Conservation (phyloP, 1,140 invertebrate species). For the Nomia melanderi region DNA sequence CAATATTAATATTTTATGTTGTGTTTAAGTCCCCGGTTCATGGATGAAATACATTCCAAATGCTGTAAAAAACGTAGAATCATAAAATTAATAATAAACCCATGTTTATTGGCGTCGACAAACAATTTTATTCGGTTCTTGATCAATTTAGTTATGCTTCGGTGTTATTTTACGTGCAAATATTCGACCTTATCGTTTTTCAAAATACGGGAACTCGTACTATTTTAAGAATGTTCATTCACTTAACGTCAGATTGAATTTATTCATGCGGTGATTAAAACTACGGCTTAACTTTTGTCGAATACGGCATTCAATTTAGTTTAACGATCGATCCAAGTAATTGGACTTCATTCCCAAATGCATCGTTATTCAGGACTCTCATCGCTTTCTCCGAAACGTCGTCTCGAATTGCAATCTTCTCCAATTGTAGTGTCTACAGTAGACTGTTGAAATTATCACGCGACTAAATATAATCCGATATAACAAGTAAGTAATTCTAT, state of each 20-base stretch:
- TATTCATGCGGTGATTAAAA: not conserved
- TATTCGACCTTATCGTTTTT: not conserved
- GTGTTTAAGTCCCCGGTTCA: no score
- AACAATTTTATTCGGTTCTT: no score
- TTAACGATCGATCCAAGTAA: slow-evolving; percentile 7
- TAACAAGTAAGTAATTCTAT: not conserved
- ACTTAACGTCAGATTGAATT: not conserved
- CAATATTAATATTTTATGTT: no score
- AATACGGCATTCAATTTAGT: not conserved
- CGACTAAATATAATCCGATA: not conserved
- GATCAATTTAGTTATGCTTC: no score
- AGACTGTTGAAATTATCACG: not conserved
- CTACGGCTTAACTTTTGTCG: not conserved
- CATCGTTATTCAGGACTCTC: slow-evolving; percentile 4
- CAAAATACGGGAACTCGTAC: not conserved
- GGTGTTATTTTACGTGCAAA: no score
- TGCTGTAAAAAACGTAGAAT: no score
- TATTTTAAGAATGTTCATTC: not conserved
- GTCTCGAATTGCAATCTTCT: not conserved
- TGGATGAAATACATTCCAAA: no score
- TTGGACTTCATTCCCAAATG: not conserved
- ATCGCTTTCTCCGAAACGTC: not conserved
- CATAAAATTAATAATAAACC: no score
- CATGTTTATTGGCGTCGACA: no score
- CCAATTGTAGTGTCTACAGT: not conserved